phyloP scores from a whole-genome alignment of 2,888 invertebrate genomes.

The Lottia gigantea region DNA sequence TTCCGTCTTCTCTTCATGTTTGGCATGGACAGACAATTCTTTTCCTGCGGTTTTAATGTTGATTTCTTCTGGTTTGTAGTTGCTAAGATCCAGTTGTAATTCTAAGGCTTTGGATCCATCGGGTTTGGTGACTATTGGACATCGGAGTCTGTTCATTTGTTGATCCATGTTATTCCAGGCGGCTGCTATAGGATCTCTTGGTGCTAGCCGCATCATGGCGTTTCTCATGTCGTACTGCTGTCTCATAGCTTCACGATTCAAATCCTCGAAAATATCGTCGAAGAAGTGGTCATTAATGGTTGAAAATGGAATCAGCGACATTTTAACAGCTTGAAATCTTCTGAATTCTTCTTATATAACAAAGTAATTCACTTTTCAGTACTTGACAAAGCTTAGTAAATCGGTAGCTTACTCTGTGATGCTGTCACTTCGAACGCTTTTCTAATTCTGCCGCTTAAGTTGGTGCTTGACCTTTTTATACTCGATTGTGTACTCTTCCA shows the following conservation, averaged over 20 bases:
- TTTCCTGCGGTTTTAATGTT: conserved; percentile 98
- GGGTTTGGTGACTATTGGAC: conserved; percentile 18
- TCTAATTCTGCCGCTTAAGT: too few relatives aligned
- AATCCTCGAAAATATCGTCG: conserved; percentile 29
- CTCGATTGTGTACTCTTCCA: too few relatives aligned
- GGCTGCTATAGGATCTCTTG: conserved; percentile 14
- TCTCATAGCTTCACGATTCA: conserved; percentile 23
- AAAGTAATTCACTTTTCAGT: too few relatives aligned
- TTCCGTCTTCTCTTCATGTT: conserved; percentile 97
- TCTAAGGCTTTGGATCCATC: conserved; percentile 27
- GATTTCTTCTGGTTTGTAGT: conserved; percentile 94
- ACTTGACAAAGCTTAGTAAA: too few relatives aligned
- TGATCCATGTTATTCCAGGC: not conserved
- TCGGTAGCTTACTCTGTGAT: too few relatives aligned
- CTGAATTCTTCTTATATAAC: too few relatives aligned
- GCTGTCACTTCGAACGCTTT: too few relatives aligned
- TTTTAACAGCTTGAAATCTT: too few relatives aligned
- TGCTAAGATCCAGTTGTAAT: conserved; percentile 84
- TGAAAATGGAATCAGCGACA: too few relatives aligned
- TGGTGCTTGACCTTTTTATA: too few relatives aligned
- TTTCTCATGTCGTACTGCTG: conserved; percentile 30
- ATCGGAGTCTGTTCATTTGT: conserved; percentile 20
- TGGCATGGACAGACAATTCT: conserved; percentile 90
- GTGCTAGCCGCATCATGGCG: conserved; percentile 24
- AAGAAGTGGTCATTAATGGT: conserved; percentile 17